Conservation (phyloP, 23 tunicate genomes). For the Trididemnum miniatum region DNA sequence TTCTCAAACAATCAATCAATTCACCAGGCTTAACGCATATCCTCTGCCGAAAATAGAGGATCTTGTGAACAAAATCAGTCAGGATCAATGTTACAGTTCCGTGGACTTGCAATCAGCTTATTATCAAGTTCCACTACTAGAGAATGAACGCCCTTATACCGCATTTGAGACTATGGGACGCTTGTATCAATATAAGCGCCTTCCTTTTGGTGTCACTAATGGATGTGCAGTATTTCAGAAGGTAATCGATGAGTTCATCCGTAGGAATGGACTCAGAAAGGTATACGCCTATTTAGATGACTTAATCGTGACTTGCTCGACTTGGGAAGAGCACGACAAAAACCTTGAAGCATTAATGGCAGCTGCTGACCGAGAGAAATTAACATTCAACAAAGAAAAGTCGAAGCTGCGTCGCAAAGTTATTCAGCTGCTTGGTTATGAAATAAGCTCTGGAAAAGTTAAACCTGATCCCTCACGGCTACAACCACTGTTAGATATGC, state of each 20-base stretch:
- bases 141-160: neutral
- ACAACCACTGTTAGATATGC: no score
- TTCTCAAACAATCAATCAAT: no score
- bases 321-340: constrained; percentile 17
- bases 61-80: no score
- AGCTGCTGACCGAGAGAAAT: neutral
- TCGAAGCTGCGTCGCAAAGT: neutral
- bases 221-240: constrained; percentile 35
- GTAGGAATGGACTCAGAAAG: neutral
- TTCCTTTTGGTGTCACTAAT: constrained; percentile 46
- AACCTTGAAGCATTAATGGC: no score
- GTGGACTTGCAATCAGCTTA: constrained; percentile 38
- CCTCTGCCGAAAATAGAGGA: no score
- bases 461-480: constrained; percentile 13
- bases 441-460: neutral
- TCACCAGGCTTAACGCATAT: no score
- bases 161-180: no score
- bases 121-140: constrained; percentile 18
- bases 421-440: constrained; percentile 3
- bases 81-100: no score
- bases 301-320: constrained; percentile 30
- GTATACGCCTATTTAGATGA: constrained; percentile 35
- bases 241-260: constrained; percentile 20
- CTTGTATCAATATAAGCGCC: constrained; percentile 24
- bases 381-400: neutral